Evolutionary conservation across 2,797 vertebrate species (phyloP).

Genomic region (Sebastes cheni): DNA sequence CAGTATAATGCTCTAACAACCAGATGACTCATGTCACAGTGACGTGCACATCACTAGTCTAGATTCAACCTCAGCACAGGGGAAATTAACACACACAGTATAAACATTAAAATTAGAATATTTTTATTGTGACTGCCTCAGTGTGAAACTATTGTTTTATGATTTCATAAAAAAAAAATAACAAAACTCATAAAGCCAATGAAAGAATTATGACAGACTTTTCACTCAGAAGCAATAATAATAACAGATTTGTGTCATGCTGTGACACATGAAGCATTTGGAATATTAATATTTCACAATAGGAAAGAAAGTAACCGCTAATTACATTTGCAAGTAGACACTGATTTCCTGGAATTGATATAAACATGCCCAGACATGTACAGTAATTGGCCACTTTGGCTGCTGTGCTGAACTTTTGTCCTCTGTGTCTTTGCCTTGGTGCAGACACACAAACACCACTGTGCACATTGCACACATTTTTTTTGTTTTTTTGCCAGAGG

Average conservation of each 20-base stretch:
- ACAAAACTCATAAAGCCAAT: neutral
- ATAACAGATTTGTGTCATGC: neutral
- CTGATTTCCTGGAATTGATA: constrained; percentile 61
- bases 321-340: constrained; percentile 35
- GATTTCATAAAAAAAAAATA: neutral
- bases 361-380: constrained; percentile 73
- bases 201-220: neutral
- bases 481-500: neutral
- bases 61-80: neutral
- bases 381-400: constrained; percentile 67
- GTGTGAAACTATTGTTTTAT: neutral
- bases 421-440: constrained; percentile 63
- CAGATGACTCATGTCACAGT: constrained; percentile 12
- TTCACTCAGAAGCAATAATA: neutral
- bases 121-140: neutral
- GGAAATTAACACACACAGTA: neutral
- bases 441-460: constrained; percentile 26
- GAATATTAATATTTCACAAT: neutral
- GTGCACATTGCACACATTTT: constrained; percentile 4
- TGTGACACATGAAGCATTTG: neutral
- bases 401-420: constrained; percentile 74
- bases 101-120: neutral
- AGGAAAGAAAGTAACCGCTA: neutral
- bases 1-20: neutral
- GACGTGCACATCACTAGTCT: neutral